A percentile compares a stretch with the other conserved stretches of the same genome.
These are phyloP conservation scores for Spodoptera littoralis DNA, from an alignment of 2,888 invertebrate genomes.

Conservation along the genomic window DNA sequence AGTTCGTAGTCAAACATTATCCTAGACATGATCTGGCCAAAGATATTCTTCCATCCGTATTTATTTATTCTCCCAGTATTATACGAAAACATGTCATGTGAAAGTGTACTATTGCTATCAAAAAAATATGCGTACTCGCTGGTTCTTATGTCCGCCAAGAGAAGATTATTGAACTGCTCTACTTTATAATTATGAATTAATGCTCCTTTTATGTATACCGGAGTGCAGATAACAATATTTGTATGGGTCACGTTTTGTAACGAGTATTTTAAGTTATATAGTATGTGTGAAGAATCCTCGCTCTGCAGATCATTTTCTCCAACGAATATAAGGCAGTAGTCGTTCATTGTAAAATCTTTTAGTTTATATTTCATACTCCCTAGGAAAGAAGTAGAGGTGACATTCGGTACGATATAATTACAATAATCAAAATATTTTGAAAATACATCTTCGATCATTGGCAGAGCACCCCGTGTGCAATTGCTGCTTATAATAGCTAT, in stretches of 20 bases:
- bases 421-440: too few species aligned
- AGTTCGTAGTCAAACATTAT: background rate
- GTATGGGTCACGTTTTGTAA: background rate
- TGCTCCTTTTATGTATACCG: background rate
- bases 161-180: background rate
- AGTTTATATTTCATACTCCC: too few species aligned
- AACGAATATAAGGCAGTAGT: too few species aligned
- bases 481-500: too few species aligned
- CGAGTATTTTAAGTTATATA: background rate
- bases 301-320: too few species aligned
- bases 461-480: too few species aligned
- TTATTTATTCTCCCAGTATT: background rate
- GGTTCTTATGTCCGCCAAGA: background rate
- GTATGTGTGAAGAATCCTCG: background rate
- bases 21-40: background rate
- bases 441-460: too few species aligned
- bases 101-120: background rate
- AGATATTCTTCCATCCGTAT: background rate
- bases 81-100: conserved; percentile 1
- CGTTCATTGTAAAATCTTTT: too few species aligned
- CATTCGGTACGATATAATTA: too few species aligned
- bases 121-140: background rate
- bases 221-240: background rate
- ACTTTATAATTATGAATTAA: conserved; percentile 4
- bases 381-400: too few species aligned